Evolutionary conservation across 2,888 invertebrate genomes (phyloP), one percentile per base, ranked within the genome.

Genomic region (Meloe dianella): DNA sequence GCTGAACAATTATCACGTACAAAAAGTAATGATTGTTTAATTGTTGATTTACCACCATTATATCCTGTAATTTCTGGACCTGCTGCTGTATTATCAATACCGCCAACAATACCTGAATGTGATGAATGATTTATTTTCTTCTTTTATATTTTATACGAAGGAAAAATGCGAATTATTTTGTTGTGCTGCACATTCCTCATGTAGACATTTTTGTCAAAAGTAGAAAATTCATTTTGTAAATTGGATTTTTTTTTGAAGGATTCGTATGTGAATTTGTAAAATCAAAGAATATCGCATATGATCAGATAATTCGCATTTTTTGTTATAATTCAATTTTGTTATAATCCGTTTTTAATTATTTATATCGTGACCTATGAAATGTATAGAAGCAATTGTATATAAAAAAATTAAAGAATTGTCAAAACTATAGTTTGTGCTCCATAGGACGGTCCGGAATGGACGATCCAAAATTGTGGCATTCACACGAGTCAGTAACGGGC

Each of bases 91-190:
- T 69, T 80, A 62, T 79, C 78, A 27, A 82, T 83, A 74, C 83
- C 83, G 54, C 82, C 83, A 0, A 83, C 83, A 69, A 83, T 83
- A 75, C 80, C 77, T 41, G 83, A 83, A 79, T 81, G 81, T 74
- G 83, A 82, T 71, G 79, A 78, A 68, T 75, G 56, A 71, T 57
- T 57, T 14, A 12, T 29, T 2, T 29, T 57, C 5, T 22, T 60
- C 27, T 54, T 62, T 10, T 41, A 41, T 10, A 12, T 41, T n/a
- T 41, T 41, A 41, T 17, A 41, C 10, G 41, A 5, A 8, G 17
- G 20, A 20, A 20, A 10, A 20, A 9, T 51, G 51, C 22, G 12
- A 22, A 22, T 24, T 24, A 51, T 51, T 51, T 10, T 51, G 22
- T 5, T 12, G 22, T 51, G 51, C 4, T 22, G 51, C 5, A 22